A percentile compares a stretch with the other conserved stretches of the same genome.
Evolutionary conservation across 2,113 vertebrate species (phyloP).

Genomic region (Cyanistes caeruleus): DNA sequence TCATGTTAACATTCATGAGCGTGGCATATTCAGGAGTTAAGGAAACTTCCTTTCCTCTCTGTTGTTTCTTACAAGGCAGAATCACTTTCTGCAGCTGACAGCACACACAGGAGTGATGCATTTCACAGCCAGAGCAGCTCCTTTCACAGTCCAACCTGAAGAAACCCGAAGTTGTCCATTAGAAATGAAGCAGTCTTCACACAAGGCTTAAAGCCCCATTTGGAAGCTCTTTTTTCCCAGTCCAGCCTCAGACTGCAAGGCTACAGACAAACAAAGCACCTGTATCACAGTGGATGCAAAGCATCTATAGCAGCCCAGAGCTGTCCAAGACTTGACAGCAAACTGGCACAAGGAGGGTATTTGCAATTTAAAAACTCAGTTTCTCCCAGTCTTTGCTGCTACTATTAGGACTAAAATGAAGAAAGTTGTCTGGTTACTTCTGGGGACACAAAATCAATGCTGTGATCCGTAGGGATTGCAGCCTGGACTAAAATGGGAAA

Average conservation of each 20-base stretch:
- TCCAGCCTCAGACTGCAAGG: not conserved
- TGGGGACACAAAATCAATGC: not conserved
- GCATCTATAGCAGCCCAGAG: not conserved
- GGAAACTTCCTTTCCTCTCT: not conserved
- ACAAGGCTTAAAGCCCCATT: not conserved
- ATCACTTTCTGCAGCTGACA: not conserved
- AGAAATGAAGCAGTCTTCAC: not conserved
- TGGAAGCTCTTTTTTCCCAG: not conserved
- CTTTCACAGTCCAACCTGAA: not conserved
- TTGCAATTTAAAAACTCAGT: not conserved
- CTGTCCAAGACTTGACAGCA: not conserved
- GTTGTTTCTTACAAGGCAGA: not conserved
- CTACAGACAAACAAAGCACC: not conserved
- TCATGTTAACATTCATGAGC: not conserved
- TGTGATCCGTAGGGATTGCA: fast-evolving
- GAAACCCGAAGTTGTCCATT: not conserved
- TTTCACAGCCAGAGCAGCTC: not conserved
- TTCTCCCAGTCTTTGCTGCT: not conserved
- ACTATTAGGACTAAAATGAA: not conserved
- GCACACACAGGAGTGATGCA: not conserved
- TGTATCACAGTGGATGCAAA: not conserved
- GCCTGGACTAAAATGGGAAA: not conserved
- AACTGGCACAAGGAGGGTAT: not conserved
- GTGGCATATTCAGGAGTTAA: not conserved
- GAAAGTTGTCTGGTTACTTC: not conserved